Percentiles rank a stretch among this genome's conserved stretches.
Conservation (phyloP, 2,888 invertebrate species). For the Diaprepes abbreviatus region DNA sequence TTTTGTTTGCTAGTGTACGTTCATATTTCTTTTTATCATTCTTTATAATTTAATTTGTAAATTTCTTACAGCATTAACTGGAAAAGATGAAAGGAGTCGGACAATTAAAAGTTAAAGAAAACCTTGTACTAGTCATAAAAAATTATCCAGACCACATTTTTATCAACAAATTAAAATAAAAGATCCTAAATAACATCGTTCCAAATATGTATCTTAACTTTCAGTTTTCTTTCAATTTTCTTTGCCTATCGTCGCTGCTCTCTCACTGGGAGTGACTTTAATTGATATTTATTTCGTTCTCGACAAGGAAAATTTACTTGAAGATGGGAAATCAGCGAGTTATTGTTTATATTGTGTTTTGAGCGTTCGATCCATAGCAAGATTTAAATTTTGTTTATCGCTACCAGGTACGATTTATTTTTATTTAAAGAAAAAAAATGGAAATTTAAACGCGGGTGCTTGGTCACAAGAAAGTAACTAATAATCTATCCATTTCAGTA, state of each 20-base stretch:
- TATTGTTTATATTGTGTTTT: neutral
- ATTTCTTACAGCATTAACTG: too few species aligned
- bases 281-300: neutral
- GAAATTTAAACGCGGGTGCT: conserved; percentile 58
- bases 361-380: conserved; percentile 42
- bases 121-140: too few species aligned
- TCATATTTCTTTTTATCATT: too few species aligned
- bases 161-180: too few species aligned
- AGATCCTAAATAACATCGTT: too few species aligned
- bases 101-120: too few species aligned
- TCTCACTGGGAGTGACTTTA: neutral
- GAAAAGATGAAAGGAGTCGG: too few species aligned
- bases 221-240: neutral
- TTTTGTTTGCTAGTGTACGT: too few species aligned
- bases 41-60: too few species aligned
- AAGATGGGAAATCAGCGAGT: neutral
- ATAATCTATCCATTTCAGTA: conserved; percentile 61
- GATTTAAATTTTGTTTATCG: conserved; percentile 27
- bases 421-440: conserved; percentile 27
- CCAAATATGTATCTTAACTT: too few species aligned
- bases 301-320: neutral
- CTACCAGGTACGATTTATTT: conserved; percentile 31
- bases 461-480: conserved; percentile 59
- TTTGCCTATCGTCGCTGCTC: neutral
- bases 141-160: too few species aligned